Evolutionary conservation across 2,113 vertebrate genomes (phyloP).

Genomic region (Cyprinodon brontotheroides): DNA sequence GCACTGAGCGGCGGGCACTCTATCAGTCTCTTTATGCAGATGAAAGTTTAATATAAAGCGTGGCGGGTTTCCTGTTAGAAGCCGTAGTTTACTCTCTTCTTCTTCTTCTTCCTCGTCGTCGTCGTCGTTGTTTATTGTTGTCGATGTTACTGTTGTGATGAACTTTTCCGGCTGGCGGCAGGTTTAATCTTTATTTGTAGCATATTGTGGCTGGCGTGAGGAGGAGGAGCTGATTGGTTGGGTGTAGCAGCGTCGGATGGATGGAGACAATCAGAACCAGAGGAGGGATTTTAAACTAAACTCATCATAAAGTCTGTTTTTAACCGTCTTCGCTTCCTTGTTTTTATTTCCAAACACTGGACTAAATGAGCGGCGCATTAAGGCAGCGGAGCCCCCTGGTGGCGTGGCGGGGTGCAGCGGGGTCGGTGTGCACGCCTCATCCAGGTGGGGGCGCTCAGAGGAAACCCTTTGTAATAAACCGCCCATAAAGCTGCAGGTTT

Average conservation of each 20-base stretch:
- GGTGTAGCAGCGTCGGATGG: slow-evolving; percentile 44
- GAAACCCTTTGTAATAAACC: slow-evolving; percentile 85
- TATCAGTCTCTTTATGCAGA: slow-evolving; percentile 81
- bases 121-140: slow-evolving; percentile 70
- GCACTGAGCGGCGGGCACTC: slow-evolving; percentile 80
- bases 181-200: slow-evolving; percentile 59
- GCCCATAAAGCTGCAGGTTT: slow-evolving; percentile 83
- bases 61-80: slow-evolving; percentile 79
- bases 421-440: slow-evolving; percentile 70
- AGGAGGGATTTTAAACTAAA: slow-evolving; percentile 56
- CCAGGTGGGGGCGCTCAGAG: slow-evolving; percentile 69
- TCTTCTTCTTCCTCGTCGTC: slow-evolving; percentile 71
- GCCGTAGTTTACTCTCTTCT: slow-evolving; percentile 73
- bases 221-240: slow-evolving; percentile 34
- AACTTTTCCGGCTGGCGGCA: slow-evolving; percentile 70
- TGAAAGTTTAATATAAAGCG: slow-evolving; percentile 85
- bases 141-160: slow-evolving; percentile 76
- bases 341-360: slow-evolving; percentile 69
- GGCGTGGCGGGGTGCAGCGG: slow-evolving; percentile 7
- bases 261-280: slow-evolving; percentile 72
- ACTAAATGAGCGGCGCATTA: slow-evolving; percentile 72
- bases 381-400: slow-evolving; percentile 23
- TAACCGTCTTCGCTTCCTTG: slow-evolving; percentile 48
- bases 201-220: slow-evolving; percentile 49
- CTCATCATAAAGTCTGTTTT: slow-evolving; percentile 61